phyloP scores from a whole-genome alignment of 2,113 vertebrate species.

The Vulpes lagopus region DNA sequence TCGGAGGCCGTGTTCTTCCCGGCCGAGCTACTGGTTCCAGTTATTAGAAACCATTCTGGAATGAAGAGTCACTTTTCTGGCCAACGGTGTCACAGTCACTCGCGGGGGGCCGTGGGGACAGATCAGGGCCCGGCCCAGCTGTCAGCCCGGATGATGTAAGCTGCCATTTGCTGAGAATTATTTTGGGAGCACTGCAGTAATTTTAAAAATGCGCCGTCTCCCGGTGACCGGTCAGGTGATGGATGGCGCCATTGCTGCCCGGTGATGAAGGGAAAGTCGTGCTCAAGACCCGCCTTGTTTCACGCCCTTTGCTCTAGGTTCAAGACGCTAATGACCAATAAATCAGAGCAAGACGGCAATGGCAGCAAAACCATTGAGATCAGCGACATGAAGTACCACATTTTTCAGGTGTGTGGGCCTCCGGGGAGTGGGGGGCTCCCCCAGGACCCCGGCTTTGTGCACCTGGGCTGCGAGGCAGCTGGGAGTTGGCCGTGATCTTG shows the following conservation, averaged over 20 bases:
- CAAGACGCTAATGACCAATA: slow-evolving; percentile 93
- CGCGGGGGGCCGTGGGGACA: neutral
- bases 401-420: slow-evolving; percentile 92
- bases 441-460: neutral
- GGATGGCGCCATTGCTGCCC: neutral
- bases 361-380: slow-evolving; percentile 94
- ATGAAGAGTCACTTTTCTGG: neutral
- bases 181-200: neutral
- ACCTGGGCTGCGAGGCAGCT: neutral
- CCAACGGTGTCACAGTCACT: neutral
- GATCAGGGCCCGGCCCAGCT: neutral
- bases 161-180: neutral
- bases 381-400: slow-evolving; percentile 93
- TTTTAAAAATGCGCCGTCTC: neutral
- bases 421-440: fast-evolving
- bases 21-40: neutral
- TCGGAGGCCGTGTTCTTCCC: neutral
- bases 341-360: slow-evolving; percentile 88
- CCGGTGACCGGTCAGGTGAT: fast-evolving
- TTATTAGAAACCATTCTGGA: neutral
- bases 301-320: slow-evolving; percentile 88
- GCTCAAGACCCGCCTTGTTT: neutral
- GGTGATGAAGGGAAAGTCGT: neutral
- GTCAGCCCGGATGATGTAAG: neutral
- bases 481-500: fast-evolving